A percentile compares a stretch with the other conserved stretches of the same genome.
phyloP scores from a whole-genome alignment of 2,888 invertebrate species.

The Caenorhabditis wallacei region DNA sequence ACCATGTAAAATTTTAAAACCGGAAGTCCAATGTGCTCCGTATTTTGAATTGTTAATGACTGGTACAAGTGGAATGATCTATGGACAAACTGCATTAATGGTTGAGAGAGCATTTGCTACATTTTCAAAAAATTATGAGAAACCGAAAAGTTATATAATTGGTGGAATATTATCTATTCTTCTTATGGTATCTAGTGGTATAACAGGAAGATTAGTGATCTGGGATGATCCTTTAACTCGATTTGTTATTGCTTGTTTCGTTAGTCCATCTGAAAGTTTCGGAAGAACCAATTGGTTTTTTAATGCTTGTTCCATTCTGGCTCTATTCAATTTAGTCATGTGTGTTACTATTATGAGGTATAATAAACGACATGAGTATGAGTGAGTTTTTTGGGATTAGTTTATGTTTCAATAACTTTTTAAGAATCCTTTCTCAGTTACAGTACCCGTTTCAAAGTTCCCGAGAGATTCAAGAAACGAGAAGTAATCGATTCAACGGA shows the following conservation, averaged over 20 bases:
- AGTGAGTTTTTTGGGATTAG: not conserved
- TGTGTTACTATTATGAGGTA: not conserved
- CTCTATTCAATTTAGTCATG: constrained; percentile 15
- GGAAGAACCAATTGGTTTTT: not conserved
- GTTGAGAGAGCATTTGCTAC: constrained; percentile 34
- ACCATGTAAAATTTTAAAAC: constrained; percentile 14
- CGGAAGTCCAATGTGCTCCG: constrained; percentile 20
- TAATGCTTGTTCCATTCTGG: not conserved
- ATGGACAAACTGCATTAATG: constrained; percentile 35
- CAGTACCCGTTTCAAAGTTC: constrained; percentile 40
- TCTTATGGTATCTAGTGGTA: not conserved
- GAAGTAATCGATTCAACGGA: constrained; percentile 38
- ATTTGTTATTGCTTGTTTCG: constrained; percentile 3
- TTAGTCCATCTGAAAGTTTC: not conserved
- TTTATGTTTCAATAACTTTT: not conserved
- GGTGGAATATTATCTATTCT: not conserved
- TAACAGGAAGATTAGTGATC: not conserved
- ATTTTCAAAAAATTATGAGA: constrained; percentile 6
- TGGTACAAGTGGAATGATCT: constrained; percentile 48
- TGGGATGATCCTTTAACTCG: constrained; percentile 21
- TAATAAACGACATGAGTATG: constrained; percentile 3
- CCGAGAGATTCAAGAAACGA: constrained; percentile 24
- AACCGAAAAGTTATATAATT: not conserved
- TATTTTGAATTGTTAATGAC: not conserved
- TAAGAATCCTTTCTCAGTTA: not conserved